A percentile compares a stretch with the other conserved stretches of the same genome.
Evolutionary conservation across 1,140 invertebrate genomes (phyloP).

Genomic region (Liolophura sinensis): DNA sequence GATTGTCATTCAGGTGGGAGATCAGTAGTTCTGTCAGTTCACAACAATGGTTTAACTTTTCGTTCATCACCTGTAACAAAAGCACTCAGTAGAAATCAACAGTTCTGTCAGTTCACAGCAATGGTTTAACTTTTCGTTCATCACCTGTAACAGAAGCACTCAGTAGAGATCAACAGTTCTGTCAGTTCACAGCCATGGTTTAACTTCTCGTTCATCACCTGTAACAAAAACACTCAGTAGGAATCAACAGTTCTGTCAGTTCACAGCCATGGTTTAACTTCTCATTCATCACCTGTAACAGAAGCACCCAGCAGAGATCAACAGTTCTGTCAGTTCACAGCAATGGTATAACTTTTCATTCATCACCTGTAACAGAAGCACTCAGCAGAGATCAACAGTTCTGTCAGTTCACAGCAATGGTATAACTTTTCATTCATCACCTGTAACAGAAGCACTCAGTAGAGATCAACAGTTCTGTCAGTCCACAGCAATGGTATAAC

Average conservation of each 20-base stretch:
- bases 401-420: slow-evolving; percentile 88
- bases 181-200: not conserved
- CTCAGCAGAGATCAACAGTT: slow-evolving; percentile 67
- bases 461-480: not conserved
- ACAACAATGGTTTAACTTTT: slow-evolving; percentile 89
- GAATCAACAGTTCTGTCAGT: slow-evolving; percentile 76
- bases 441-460: slow-evolving; percentile 59
- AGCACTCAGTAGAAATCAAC: slow-evolving; percentile 58
- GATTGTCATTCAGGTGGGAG: slow-evolving; percentile 84
- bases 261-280: slow-evolving; percentile 92
- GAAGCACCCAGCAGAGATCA: slow-evolving; percentile 6
- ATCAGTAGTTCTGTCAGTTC: slow-evolving; percentile 87
- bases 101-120: slow-evolving; percentile 89
- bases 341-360: no score
- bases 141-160: slow-evolving; percentile 67
- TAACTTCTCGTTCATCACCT: no score
- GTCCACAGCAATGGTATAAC: not conserved
- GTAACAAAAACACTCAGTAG: not conserved
- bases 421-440: slow-evolving; percentile 94
- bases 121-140: slow-evolving; percentile 93
- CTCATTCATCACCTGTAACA: slow-evolving; percentile 86
- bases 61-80: slow-evolving; percentile 82
- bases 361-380: not conserved
- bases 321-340: not conserved
- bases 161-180: not conserved